Conservation (phyloP, 2,888 invertebrate species). For the Synergus gifuensis region DNA sequence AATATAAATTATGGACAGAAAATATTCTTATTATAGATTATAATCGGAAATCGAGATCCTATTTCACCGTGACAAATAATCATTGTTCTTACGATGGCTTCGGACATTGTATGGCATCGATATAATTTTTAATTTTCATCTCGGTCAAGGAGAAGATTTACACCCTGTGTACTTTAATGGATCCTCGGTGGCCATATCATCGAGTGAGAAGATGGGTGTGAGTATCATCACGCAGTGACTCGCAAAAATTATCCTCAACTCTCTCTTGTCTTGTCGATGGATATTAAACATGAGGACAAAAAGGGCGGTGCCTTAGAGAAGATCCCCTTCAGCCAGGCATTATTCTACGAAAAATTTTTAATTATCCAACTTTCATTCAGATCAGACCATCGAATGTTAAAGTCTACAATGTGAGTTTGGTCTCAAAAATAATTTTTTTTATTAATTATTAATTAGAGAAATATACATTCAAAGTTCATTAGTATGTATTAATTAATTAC, state of each 20-base stretch:
- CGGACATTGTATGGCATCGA: background rate
- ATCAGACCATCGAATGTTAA: no score
- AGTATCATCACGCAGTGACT: conserved; percentile 60
- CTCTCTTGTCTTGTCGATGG: conserved; percentile 3
- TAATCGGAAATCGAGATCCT: no score
- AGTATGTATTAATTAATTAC: background rate
- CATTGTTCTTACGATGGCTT: background rate
- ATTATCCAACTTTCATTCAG: background rate
- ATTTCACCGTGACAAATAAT: background rate
- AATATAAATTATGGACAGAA: no score
- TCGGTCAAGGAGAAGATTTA: background rate
- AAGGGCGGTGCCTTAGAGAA: background rate
- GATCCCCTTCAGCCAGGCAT: background rate
- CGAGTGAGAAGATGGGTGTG: conserved; percentile 59
- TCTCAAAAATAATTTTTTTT: no score
- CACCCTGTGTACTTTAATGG: conserved; percentile 59
- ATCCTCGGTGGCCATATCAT: conserved; percentile 56
- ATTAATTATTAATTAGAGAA: background rate
- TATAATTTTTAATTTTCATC: conserved; percentile 1
- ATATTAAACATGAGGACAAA: background rate
- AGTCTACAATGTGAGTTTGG: no score
- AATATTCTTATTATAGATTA: no score
- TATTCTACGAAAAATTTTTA: background rate
- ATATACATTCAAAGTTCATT: background rate
- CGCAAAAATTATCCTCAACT: conserved; percentile 61